Base-by-base conservation (phyloP, 2,113 vertebrate species). In the Raphicerus campestris region DNA sequence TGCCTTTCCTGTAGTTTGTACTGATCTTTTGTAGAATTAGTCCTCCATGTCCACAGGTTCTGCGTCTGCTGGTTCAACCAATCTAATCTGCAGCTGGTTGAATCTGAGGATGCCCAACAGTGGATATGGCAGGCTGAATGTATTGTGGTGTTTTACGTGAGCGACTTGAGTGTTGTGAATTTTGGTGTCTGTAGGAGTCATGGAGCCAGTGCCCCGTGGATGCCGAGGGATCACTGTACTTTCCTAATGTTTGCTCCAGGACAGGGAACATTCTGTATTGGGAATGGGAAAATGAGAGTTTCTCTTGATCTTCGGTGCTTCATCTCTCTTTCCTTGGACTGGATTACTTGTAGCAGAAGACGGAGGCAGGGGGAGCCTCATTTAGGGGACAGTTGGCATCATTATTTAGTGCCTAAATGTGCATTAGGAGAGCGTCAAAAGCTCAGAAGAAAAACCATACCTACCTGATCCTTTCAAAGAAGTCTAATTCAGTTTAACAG, bases 171-270 rank as follows among this genome's bases (percentile, higher is more conserved):
- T 2, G 3, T 7, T 7, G 19, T 24, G 49, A n/a, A 35, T 35
- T 82, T 24, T 4, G 20, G 3, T 24, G 7, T 53, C 80, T 53
- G 19, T 20, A 24, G 80, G 11, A 51, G 49, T 82, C 80, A 1
- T 8, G 22, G 49, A 15, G 13, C 11, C 11, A 55, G 32, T 55
- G 11, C 51, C 11, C 6, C 0, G 0, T 24, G 49, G 80, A 8
- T 35, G 47, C 32, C 0, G 11, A 55, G 80, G 32, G 19, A 82
- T 20, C 32, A 8, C 49, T 53, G 22, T 85, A 2, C 24, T 82
- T 58, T 11, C 26, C 63, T 87, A 3, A 4, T 5, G 2, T 32
- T 58, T 66, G 49, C 13, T 73, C 19, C 0, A 3, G 39, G 66
- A 66, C 24, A 61, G 49, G 20, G 84, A 53, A 1, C 16, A 1